A percentile compares a stretch with the other conserved stretches of the same genome.
These are phyloP conservation scores for Danio aesculapii DNA, from an alignment of 2,797 vertebrate genomes.

Conservation along the genomic window DNA sequence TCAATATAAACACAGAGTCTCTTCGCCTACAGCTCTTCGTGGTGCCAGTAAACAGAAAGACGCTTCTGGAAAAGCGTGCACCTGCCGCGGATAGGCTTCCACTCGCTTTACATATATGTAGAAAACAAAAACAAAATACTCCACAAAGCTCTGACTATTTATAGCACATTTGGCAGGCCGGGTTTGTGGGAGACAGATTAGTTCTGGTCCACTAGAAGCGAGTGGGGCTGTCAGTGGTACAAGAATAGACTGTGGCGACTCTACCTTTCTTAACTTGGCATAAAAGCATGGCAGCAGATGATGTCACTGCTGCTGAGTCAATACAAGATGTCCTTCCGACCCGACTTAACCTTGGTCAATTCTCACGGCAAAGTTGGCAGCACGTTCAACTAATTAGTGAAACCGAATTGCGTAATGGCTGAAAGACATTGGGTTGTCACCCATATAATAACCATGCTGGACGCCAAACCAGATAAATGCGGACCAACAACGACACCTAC, in stretches of 20 bases:
- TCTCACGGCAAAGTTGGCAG: neutral
- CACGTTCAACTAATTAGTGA: neutral
- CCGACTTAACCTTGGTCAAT: neutral
- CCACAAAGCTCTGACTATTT: slow-evolving; percentile 28
- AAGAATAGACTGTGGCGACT: neutral
- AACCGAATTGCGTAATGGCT: neutral
- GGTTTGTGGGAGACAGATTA: neutral
- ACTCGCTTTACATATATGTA: slow-evolving; percentile 3
- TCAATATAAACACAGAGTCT: neutral
- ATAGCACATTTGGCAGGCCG: slow-evolving; percentile 15
- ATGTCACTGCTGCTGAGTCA: too few relatives aligned
- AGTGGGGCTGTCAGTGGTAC: neutral
- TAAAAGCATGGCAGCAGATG: neutral
- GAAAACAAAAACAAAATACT: slow-evolving; percentile 5
- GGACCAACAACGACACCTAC: slow-evolving; percentile 24
- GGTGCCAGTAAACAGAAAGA: neutral
- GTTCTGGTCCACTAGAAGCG: neutral
- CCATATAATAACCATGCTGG: neutral
- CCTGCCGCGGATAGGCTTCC: slow-evolving; percentile 15
- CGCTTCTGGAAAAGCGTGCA: slow-evolving; percentile 12
- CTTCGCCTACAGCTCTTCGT: neutral
- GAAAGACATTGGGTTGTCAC: neutral
- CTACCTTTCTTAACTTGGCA: neutral
- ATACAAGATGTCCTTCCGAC: neutral
- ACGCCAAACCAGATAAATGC: neutral